These are phyloP conservation scores for Chauna torquata DNA, from an alignment of 2,113 vertebrate genomes.

Conservation along the genomic window DNA sequence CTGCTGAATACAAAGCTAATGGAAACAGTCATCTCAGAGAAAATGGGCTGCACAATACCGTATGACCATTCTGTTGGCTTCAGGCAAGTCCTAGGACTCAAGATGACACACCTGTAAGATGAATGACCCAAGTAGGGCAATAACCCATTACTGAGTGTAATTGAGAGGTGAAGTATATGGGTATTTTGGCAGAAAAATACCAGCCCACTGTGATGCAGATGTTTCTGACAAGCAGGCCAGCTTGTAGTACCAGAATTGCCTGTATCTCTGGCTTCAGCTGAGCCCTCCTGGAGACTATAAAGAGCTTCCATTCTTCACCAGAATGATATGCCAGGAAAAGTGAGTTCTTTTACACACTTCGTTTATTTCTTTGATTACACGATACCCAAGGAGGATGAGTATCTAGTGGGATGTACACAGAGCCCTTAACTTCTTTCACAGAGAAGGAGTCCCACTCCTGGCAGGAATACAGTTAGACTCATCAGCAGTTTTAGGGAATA, in stretches of 20 bases:
- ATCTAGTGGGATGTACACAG: not conserved
- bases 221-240: not conserved
- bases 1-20: not conserved
- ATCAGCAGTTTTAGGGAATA: not conserved
- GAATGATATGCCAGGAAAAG: not conserved
- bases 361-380: not conserved
- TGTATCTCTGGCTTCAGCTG: not conserved
- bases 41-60: not conserved
- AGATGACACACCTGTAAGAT: not conserved
- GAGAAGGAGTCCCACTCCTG: not conserved
- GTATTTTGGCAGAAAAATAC: not conserved
- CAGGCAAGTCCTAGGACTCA: not conserved
- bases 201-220: not conserved
- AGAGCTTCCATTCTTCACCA: not conserved
- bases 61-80: not conserved
- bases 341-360: rapidly evolving
- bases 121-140: not conserved
- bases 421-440: not conserved
- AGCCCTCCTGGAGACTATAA: not conserved
- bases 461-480: not conserved
- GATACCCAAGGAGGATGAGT: not conserved
- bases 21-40: not conserved
- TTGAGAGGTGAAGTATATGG: not conserved
- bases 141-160: not conserved
- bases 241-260: not conserved